Conservation (phyloP, 2,797 vertebrate species). For the Liasis olivaceus region DNA sequence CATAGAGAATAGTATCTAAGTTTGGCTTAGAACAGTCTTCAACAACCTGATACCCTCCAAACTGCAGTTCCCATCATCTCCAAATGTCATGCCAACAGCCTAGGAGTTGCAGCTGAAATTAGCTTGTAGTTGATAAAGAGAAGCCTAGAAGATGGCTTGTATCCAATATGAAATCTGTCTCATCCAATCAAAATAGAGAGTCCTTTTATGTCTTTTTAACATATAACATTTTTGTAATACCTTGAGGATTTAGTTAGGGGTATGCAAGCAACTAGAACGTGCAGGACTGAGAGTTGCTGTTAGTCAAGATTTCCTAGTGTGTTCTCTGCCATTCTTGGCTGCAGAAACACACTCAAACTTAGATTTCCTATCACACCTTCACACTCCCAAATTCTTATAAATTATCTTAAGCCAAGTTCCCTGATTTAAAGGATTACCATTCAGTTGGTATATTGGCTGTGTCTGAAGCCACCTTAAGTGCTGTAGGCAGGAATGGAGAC, state of each 20-base stretch:
- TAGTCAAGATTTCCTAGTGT: neutral
- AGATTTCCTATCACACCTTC: neutral
- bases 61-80: too few relatives aligned
- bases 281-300: too few relatives aligned
- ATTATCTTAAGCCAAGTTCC: neutral
- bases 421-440: neutral
- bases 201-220: neutral
- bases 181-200: neutral
- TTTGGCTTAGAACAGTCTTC: neutral
- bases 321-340: neutral
- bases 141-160: neutral
- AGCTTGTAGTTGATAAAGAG: neutral
- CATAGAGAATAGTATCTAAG: neutral
- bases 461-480: neutral
- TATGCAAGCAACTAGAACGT: neutral
- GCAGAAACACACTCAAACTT: neutral
- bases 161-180: neutral
- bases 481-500: neutral
- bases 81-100: neutral
- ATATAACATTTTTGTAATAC: neutral
- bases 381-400: neutral
- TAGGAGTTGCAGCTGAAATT: neutral
- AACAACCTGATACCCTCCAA: neutral
- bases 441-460: neutral
- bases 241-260: neutral